phyloP scores from a whole-genome alignment of 1,140 invertebrate genomes.

The Chironomus striatipennis region DNA sequence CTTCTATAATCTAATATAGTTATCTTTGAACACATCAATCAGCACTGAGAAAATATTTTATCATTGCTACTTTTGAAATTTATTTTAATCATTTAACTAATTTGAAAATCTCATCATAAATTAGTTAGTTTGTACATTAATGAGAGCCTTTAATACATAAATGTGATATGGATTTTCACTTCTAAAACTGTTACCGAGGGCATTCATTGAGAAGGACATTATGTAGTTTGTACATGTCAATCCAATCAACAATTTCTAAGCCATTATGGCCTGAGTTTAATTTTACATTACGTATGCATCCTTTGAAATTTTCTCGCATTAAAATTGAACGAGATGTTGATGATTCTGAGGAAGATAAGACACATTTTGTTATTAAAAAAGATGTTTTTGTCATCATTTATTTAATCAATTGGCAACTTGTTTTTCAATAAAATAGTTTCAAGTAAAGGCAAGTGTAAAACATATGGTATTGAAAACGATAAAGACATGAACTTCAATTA shows the following conservation, averaged over 20 bases:
- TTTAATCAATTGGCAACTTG: no score
- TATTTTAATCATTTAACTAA: no score
- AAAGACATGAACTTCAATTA: not conserved
- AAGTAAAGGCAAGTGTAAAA: not conserved
- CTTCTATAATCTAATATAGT: no score
- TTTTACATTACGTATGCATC: conserved; percentile 78
- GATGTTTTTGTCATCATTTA: not conserved
- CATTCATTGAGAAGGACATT: conserved; percentile 81
- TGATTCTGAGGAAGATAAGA: conserved; percentile 45
- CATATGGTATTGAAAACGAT: not conserved
- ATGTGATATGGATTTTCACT: no score
- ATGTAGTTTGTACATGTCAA: conserved; percentile 67
- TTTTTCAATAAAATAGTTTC: not conserved
- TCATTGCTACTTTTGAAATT: no score
- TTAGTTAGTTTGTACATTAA: no score
- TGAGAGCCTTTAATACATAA: no score
- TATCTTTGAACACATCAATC: no score
- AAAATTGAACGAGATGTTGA: conserved; percentile 56
- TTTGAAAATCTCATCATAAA: no score
- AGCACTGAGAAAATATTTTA: no score
- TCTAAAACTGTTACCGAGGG: conserved; percentile 39
- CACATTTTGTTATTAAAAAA: conserved; percentile 28
- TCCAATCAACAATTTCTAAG: conserved; percentile 63
- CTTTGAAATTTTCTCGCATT: conserved; percentile 74
- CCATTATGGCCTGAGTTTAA: conserved; percentile 44